A percentile compares a stretch with the other conserved stretches of the same genome.
Conservation (phyloP, 2,888 invertebrate genomes). For the Anthrax anthrax region DNA sequence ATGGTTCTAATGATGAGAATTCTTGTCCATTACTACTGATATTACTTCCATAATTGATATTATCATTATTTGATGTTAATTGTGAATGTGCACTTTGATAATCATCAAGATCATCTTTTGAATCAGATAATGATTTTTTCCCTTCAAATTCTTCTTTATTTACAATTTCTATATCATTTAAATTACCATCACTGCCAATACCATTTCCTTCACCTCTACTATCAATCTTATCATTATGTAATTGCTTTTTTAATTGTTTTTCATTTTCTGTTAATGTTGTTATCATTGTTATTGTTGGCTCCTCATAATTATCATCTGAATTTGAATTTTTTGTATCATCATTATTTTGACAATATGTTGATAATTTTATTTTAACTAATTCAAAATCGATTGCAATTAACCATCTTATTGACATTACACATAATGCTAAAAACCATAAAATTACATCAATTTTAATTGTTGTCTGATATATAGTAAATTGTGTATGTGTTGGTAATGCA, state of each 20-base stretch:
- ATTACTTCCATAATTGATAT: too few species aligned
- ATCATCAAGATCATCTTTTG: constrained; percentile 6
- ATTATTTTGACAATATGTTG: background rate
- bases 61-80: background rate
- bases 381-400: constrained; percentile 5
- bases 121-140: background rate
- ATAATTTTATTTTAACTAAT: background rate
- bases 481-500: background rate
- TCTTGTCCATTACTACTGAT: background rate
- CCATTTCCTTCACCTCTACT: too few species aligned
- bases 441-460: background rate
- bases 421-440: constrained; percentile 1
- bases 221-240: too few species aligned
- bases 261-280: background rate
- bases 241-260: too few species aligned
- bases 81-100: constrained; percentile 4
- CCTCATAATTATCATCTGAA: background rate
- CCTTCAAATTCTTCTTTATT: too few species aligned
- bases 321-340: too few species aligned
- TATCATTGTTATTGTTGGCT: background rate
- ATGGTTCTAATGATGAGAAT: background rate
- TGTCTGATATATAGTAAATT: background rate
- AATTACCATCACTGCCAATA: too few species aligned
- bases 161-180: too few species aligned
- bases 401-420: constrained; percentile 4